phyloP scores from a whole-genome alignment of 2,888 invertebrate genomes.

The Noctua comes region DNA sequence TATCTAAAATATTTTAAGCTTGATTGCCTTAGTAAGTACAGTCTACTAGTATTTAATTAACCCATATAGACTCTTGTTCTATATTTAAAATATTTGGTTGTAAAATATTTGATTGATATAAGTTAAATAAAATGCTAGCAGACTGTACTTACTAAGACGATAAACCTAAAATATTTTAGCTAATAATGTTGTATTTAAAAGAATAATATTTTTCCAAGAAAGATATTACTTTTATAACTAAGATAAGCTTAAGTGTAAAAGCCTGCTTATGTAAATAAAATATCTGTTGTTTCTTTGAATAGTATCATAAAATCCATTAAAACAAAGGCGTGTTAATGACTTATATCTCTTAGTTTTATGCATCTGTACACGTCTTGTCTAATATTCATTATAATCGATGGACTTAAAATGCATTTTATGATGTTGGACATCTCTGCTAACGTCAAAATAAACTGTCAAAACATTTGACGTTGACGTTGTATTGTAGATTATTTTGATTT shows the following conservation, averaged over 20 bases:
- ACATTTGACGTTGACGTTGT: neutral
- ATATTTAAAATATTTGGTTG: no score
- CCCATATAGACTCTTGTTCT: no score
- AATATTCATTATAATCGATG: neutral
- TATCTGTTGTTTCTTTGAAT: constrained; percentile 2
- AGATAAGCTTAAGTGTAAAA: neutral
- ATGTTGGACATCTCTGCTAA: constrained; percentile 8
- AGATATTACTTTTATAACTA: neutral
- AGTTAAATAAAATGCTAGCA: no score
- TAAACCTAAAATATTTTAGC: neutral
- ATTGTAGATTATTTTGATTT: neutral
- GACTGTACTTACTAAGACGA: no score
- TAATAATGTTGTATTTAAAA: neutral
- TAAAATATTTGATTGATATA: no score
- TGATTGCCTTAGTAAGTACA: no score
- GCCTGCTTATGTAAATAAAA: constrained; percentile 2
- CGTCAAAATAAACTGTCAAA: constrained; percentile 1
- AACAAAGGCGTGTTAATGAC: neutral
- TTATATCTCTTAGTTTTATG: no score
- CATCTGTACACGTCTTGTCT: neutral
- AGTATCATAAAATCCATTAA: constrained; percentile 2
- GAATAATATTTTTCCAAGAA: neutral
- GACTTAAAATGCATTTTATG: neutral
- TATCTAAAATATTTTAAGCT: no score
- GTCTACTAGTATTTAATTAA: no score